Evolutionary conservation across 2,797 vertebrate species (phyloP).

Genomic region (Tadarida brasiliensis): DNA sequence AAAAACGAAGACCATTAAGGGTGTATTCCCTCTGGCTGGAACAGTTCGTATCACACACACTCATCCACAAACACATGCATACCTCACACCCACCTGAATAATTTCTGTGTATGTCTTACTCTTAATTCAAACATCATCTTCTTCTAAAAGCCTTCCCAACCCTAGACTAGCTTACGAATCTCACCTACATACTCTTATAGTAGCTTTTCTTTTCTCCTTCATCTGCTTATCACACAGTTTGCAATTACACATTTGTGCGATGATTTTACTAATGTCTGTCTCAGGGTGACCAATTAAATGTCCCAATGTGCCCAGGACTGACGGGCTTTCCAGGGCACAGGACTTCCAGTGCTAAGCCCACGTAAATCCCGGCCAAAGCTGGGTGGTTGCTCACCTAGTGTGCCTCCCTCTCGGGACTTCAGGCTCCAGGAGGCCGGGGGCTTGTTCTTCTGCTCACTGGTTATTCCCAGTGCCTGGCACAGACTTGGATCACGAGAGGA

Average conservation of each 20-base stretch:
- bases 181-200: background rate
- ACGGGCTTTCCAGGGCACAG: background rate
- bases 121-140: background rate
- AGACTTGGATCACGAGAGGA: background rate
- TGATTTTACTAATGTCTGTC: background rate
- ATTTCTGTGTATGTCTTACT: background rate
- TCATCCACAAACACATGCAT: background rate
- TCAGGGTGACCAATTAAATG: background rate
- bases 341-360: background rate
- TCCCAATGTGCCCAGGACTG: background rate
- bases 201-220: background rate
- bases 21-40: background rate
- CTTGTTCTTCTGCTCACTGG: background rate
- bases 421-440: background rate
- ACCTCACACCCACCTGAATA: background rate
- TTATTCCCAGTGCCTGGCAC: background rate
- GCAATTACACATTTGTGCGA: background rate
- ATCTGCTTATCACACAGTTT: background rate
- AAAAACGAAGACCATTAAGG: background rate
- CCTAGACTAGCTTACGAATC: background rate
- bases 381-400: background rate
- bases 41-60: background rate
- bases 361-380: background rate
- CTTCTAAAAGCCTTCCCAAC: background rate
- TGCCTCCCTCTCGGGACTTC: background rate